phyloP scores from a whole-genome alignment of 2,797 vertebrate species.

The Chrosomus eos region DNA sequence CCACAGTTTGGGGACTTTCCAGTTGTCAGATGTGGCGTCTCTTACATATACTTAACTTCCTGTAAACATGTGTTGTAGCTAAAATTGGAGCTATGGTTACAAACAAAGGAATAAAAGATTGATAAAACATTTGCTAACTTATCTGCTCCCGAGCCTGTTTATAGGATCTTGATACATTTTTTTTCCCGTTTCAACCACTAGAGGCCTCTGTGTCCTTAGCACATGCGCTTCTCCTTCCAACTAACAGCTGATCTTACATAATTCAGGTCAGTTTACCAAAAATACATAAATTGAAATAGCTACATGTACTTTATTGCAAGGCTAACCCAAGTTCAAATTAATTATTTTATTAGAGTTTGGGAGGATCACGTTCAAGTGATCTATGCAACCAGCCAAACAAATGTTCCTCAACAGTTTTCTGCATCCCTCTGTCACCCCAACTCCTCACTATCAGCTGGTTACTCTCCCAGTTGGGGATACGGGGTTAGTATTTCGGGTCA shows the following conservation, averaged over 20 bases:
- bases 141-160: background rate
- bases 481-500: too few relatives aligned
- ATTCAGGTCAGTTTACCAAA: background rate
- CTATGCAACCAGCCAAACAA: too few relatives aligned
- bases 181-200: conserved; percentile 62
- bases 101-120: background rate
- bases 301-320: background rate
- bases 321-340: background rate
- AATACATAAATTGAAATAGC: background rate
- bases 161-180: background rate
- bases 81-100: background rate
- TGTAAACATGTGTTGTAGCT: conserved; percentile 9
- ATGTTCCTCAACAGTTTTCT: too few relatives aligned
- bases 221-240: conserved; percentile 1
- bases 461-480: too few relatives aligned
- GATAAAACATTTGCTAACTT: background rate
- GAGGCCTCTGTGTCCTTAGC: conserved; percentile 66
- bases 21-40: background rate
- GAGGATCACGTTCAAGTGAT: too few relatives aligned
- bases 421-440: too few relatives aligned
- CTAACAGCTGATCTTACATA: background rate
- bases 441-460: too few relatives aligned
- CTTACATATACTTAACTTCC: conserved; percentile 2
- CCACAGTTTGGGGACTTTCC: conserved; percentile 7
- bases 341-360: background rate